Evolutionary conservation across 2,113 vertebrate species (phyloP).

Genomic region (Dinomys branickii): DNA sequence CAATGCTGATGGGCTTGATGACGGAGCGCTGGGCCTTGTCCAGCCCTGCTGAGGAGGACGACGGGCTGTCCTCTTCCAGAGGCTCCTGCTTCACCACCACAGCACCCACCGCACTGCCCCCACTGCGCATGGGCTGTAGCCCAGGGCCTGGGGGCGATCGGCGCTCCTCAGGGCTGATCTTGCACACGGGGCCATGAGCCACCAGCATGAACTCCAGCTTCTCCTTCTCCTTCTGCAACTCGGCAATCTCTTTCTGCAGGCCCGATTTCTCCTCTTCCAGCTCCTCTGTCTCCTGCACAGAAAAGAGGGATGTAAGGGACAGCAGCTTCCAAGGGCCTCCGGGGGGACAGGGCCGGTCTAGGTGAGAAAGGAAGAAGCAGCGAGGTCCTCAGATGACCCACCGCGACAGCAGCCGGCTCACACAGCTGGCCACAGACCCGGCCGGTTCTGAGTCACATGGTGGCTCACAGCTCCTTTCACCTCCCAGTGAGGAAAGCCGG

Average conservation of each 20-base stretch:
- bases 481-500: neutral
- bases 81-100: constrained; percentile 97
- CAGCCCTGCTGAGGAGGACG: constrained; percentile 82
- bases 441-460: neutral
- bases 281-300: constrained; percentile 95
- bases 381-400: neutral
- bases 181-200: constrained; percentile 97
- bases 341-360: neutral
- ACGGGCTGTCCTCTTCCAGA: constrained; percentile 85
- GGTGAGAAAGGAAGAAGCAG: neutral
- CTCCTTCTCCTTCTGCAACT: constrained; percentile 98
- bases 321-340: neutral
- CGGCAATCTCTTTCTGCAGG: constrained; percentile 97
- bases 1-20: constrained; percentile 98
- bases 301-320: constrained; percentile 47
- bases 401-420: neutral
- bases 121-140: constrained; percentile 88
- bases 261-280: constrained; percentile 98
- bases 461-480: neutral
- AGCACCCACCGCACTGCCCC: constrained; percentile 84
- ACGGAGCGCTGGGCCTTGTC: constrained; percentile 94
- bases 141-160: constrained; percentile 86
- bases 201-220: constrained; percentile 99
- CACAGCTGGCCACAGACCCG: neutral
- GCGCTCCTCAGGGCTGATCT: constrained; percentile 94